Evolutionary conservation across 2,113 vertebrate genomes (phyloP).

Genomic region (Panthera leo): DNA sequence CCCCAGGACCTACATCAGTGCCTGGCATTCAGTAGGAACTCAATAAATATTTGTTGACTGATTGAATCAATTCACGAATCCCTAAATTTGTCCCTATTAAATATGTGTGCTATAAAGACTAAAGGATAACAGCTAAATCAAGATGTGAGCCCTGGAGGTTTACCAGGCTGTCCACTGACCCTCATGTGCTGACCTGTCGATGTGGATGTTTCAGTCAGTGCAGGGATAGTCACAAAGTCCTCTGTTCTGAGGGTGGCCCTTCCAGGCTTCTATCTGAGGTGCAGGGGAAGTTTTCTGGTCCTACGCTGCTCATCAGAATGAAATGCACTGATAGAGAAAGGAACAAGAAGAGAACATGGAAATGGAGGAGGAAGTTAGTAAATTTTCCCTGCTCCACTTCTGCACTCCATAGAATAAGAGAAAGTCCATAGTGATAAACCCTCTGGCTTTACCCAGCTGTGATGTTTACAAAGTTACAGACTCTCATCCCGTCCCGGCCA

Average conservation of each 20-base stretch:
- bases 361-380: neutral
- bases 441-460: neutral
- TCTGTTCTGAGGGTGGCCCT: neutral
- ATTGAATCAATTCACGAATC: neutral
- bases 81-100: neutral
- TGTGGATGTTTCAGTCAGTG: neutral
- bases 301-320: neutral
- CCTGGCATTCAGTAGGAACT: neutral
- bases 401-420: neutral
- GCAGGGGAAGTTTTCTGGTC: neutral
- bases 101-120: neutral
- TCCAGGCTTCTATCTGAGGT: neutral
- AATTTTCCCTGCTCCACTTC: neutral
- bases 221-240: neutral
- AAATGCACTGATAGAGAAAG: neutral
- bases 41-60: neutral
- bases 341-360: neutral
- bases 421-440: fast-evolving
- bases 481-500: neutral
- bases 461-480: neutral
- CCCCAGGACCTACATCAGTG: neutral
- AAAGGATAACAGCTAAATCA: neutral
- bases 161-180: no score
- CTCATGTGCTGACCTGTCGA: neutral
- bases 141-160: neutral